Conservation (phyloP, 2,113 vertebrate species). For the Melanerpes formicivorus region DNA sequence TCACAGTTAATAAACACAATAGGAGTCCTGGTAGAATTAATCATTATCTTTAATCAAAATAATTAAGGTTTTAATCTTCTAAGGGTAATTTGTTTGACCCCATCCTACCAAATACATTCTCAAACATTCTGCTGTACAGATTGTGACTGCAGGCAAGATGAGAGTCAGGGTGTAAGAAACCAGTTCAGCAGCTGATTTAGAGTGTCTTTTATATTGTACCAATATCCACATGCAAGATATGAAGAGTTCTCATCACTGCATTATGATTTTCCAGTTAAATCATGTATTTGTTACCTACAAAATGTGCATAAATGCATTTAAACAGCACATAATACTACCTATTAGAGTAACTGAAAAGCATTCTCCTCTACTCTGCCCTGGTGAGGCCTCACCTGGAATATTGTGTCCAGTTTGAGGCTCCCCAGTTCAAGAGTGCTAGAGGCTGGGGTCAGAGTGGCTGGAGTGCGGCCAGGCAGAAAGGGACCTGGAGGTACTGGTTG, state of each 20-base stretch:
- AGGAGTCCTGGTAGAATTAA: slow-evolving; percentile 9
- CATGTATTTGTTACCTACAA: not conserved
- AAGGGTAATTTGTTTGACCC: slow-evolving; percentile 67
- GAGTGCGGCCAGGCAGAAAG: no score
- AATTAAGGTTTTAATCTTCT: slow-evolving; percentile 60
- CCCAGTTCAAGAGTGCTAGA: no score
- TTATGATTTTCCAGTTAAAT: not conserved
- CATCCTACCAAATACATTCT: not conserved
- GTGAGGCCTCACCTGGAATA: no score
- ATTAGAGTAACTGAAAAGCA: not conserved
- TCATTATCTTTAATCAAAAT: slow-evolving; percentile 55
- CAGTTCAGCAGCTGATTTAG: not conserved
- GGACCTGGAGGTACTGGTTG: no score
- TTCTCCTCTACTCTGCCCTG: no score
- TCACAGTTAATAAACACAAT: slow-evolving; percentile 39
- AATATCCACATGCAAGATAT: not conserved
- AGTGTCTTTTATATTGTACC: not conserved
- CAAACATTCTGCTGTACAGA: not conserved
- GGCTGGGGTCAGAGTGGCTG: no score
- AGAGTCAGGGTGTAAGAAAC: not conserved
- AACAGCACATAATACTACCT: not conserved
- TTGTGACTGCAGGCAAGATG: not conserved
- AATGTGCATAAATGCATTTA: not conserved
- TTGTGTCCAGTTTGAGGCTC: no score
- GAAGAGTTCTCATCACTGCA: not conserved